Base-by-base conservation (phyloP, 1,140 invertebrate genomes). In the Bombus difficillimus region DNA sequence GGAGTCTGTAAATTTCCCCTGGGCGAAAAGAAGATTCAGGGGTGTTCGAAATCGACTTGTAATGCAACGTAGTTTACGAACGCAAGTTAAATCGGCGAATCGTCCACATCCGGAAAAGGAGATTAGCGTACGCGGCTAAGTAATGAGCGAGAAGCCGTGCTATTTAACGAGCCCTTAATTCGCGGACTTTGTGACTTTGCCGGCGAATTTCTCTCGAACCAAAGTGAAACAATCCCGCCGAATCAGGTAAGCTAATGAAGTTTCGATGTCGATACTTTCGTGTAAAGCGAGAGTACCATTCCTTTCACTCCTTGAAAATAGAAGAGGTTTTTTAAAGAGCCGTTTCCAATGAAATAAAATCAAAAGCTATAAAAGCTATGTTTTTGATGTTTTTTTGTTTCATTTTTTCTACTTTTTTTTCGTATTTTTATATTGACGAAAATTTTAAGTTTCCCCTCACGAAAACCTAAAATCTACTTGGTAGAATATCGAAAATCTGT, bases 141-240 rank as follows among this genome's bases (percentile, higher is more conserved):
- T 85, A 85, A 85, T 39, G 77, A 85, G 68, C 68, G 74, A 64
- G 53, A 72, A 84, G 68, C 53, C 41, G 53, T 43, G 53, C 76
- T 32, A 80, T 85, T 85, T 85, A 85, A 85, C 83, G 68, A 85
- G 41, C 28, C 57, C 83, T 80, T 85, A 85, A 85, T 80, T 85
- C 57, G 57, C 57, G 18, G 68, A 64, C 76, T 72, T 73, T 43
- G 76, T 53, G 57, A 72, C 68, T 59, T 69, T 15, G 37, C 28
- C 41, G 18, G 32, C 32, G 53, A 85, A 28, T 72, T 41, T 34
- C 57, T n/a, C 39, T 9, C 15, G 12, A 28, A 22, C 3, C 68
- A 12, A 72, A 59, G 34, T 37, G 79, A 73, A 73, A 85, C 76
- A 80, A 69, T 85, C 77, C 32, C 57, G 12, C 18, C 15, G 62